A percentile compares a stretch with the other conserved stretches of the same genome.
phyloP scores from a whole-genome alignment of 2,797 vertebrate species.

The Molossus alvarezi region DNA sequence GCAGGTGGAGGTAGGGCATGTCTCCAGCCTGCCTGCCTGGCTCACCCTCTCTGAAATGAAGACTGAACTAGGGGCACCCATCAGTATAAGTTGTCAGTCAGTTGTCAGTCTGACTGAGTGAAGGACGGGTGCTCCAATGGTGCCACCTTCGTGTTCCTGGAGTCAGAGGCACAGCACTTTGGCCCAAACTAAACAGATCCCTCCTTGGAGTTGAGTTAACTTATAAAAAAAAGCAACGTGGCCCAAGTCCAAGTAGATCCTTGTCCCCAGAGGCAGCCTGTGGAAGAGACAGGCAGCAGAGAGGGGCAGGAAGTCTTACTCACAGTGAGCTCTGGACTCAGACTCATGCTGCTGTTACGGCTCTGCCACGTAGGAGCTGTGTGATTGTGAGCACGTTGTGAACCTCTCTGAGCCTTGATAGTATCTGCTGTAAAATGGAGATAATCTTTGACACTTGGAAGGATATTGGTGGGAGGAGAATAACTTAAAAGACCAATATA shows the following conservation, averaged over 20 bases:
- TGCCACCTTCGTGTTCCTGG: not conserved
- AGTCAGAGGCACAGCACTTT: not conserved
- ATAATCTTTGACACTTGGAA: not conserved
- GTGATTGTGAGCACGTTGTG: not conserved
- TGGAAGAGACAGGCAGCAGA: not conserved
- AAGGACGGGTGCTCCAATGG: not conserved
- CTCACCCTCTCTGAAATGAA: not conserved
- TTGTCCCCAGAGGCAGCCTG: not conserved
- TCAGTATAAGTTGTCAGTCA: not conserved
- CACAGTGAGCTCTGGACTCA: not conserved
- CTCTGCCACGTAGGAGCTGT: not conserved
- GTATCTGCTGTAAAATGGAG: not conserved
- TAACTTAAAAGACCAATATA: not conserved
- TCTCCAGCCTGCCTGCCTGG: not conserved
- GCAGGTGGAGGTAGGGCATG: accelerated
- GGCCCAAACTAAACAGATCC: not conserved
- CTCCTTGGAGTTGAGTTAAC: not conserved
- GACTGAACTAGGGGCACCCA: accelerated
- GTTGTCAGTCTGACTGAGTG: not conserved
- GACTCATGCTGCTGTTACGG: not conserved
- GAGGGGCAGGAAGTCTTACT: not conserved
- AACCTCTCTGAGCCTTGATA: not conserved
- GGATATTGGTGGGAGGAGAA: not conserved
- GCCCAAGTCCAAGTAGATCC: not conserved
- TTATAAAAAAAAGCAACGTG: not conserved